phyloP scores from a whole-genome alignment of 2,113 vertebrate species.

The Arizona elegans region DNA sequence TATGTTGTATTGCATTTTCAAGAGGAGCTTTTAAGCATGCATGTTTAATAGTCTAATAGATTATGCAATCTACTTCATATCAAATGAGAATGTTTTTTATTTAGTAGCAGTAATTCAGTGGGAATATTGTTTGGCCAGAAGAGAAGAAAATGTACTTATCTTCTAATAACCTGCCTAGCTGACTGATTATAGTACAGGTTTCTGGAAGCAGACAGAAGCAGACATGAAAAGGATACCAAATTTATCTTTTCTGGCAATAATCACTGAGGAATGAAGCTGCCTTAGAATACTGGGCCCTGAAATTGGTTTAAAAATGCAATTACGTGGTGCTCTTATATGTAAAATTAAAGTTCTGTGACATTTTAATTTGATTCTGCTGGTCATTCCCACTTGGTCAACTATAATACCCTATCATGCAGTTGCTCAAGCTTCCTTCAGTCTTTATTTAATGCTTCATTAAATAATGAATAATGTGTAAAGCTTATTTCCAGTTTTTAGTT shows the following conservation, averaged over 20 bases:
- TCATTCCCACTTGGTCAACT: slow-evolving; percentile 46
- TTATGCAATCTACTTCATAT: slow-evolving; percentile 46
- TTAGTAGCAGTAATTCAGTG: slow-evolving; percentile 31
- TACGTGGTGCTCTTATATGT: slow-evolving; percentile 34
- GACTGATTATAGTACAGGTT: slow-evolving; percentile 64
- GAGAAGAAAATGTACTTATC: slow-evolving; percentile 1
- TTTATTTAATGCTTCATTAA: not conserved
- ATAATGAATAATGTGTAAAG: not conserved
- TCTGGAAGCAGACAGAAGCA: slow-evolving; percentile 60
- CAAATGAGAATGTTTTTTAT: slow-evolving; percentile 27
- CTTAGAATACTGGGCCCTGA: slow-evolving; percentile 45
- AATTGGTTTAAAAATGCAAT: slow-evolving; percentile 57
- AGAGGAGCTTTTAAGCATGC: slow-evolving; percentile 39
- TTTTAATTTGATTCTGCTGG: slow-evolving; percentile 55
- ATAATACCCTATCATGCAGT: slow-evolving; percentile 47
- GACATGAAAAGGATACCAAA: slow-evolving; percentile 59
- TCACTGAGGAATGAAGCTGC: slow-evolving; percentile 32
- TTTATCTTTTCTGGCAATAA: slow-evolving; percentile 58
- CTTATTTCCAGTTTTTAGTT: not conserved
- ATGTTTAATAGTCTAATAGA: slow-evolving; percentile 30
- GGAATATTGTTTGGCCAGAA: slow-evolving; percentile 31
- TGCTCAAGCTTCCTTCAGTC: not conserved
- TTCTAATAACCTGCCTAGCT: slow-evolving; percentile 46
- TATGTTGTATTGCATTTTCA: slow-evolving; percentile 22
- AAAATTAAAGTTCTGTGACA: slow-evolving; percentile 61